phyloP scores from a whole-genome alignment of 2,888 invertebrate genomes.

The Drosophila anceps region DNA sequence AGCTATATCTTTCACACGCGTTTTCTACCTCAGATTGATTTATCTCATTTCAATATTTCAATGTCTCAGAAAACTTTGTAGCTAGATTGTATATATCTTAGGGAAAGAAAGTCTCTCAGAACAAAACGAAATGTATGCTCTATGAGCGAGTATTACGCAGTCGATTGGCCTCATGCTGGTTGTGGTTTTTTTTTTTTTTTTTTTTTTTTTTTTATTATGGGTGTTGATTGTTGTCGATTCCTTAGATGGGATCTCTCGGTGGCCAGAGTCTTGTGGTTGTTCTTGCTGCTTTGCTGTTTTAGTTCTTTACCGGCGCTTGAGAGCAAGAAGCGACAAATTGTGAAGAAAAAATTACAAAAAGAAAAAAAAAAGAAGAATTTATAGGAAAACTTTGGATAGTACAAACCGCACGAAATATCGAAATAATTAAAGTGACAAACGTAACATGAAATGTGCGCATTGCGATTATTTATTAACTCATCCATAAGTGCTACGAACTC shows the following conservation, averaged over 20 bases:
- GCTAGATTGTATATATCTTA: background rate
- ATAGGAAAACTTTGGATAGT: constrained; percentile 5
- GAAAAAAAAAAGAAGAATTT: constrained; percentile 9
- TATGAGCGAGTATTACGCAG: background rate
- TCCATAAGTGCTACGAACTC: background rate
- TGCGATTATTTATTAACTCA: constrained; percentile 32
- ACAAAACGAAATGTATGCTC: background rate
- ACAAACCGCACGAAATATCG: background rate
- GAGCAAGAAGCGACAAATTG: constrained; percentile 40
- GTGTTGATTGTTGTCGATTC: constrained; percentile 27
- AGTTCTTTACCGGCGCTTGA: constrained; percentile 74
- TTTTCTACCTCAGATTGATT: too few relatives aligned
- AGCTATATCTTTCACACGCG: too few relatives aligned
- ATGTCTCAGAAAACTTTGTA: background rate
- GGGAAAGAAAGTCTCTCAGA: background rate
- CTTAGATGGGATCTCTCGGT: constrained; percentile 42
- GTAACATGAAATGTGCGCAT: constrained; percentile 72
- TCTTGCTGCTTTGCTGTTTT: constrained; percentile 62
- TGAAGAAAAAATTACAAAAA: constrained; percentile 21
- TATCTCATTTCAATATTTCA: too few relatives aligned
- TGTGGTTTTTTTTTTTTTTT: constrained; percentile 1
- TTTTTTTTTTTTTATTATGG: constrained; percentile 3
- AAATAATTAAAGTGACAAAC: constrained; percentile 31
- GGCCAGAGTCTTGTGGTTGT: constrained; percentile 65
- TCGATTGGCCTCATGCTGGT: background rate